Evolutionary conservation across 2,797 vertebrate genomes (phyloP), one percentile per base, ranked within the genome.

Genomic region (Gephyroberyx darwinii): DNA sequence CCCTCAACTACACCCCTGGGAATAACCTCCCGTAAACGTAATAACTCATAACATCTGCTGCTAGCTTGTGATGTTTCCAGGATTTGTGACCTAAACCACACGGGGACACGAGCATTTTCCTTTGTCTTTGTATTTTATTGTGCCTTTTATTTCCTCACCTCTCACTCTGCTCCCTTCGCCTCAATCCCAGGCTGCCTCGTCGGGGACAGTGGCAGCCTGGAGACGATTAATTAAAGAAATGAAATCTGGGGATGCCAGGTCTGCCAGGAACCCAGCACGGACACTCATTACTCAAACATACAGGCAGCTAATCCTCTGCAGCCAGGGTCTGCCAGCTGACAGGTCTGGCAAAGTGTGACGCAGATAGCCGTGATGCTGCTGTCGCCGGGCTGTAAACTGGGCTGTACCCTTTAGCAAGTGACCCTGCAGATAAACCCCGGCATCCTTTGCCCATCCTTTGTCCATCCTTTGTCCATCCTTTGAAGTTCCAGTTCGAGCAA

Each of bases 211-310:
- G 59, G 74, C 75, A 58, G 71, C 56, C 70, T 69, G 63, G 75
- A 70, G 84, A 82, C 82, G 80, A 80, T 83, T 88, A 84, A 86
- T 81, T 83, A 77, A 77, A 82, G 30, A 79, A 68, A 50, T 61
- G 67, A 77, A 47, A 70, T 45, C 64, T 60, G n/a, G 43, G 75
- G 78, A 65, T 65, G 74, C 78, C 80, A 84, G 69, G 69, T 52
- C 19, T 64, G 51, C 60, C 52, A 71, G 57, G n/a, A 45, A 71
- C 80, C 69, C 82, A 83, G 77, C 70, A 54, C 1, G 78, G 30
- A 31, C 6, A 16, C 81, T 88, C 81, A 81, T 87, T 77, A 81
- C 69, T 63, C 73, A 60, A 56, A 48, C 48, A 35, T 12, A 39
- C 47, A 52, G 13, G 41, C 47, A 76, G 82, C 75, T 83, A 81